Conservation (phyloP, 2,888 invertebrate species). For the Pachydiplax longipennis region DNA sequence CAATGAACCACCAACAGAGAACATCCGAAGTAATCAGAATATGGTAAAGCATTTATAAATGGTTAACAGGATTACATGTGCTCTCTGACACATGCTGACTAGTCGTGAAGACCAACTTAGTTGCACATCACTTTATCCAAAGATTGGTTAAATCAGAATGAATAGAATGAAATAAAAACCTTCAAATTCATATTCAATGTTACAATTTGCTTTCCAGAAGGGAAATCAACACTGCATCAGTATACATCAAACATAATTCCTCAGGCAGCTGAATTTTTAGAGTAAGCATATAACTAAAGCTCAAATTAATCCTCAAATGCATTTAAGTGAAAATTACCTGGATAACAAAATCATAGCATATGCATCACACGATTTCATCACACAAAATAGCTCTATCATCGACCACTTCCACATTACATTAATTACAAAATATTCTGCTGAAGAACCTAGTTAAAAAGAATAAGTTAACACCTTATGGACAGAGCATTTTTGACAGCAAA, state of each 20-base stretch:
- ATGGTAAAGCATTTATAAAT: neutral
- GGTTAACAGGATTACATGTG: neutral
- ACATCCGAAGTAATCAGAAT: neutral
- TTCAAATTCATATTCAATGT: neutral
- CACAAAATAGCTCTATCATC: neutral
- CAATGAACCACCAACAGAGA: conserved; percentile 16
- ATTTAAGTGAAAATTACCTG: neutral
- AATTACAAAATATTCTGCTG: neutral
- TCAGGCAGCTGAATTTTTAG: neutral
- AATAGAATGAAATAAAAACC: neutral
- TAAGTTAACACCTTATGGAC: conserved; percentile 10
- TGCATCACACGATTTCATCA: neutral
- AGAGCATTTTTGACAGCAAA: neutral
- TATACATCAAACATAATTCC: neutral
- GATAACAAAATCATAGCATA: neutral
- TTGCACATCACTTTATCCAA: neutral
- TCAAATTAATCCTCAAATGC: neutral
- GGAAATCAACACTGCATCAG: neutral
- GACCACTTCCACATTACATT: neutral
- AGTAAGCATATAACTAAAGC: neutral
- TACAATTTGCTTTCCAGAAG: neutral
- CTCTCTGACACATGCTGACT: neutral
- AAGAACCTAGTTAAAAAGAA: neutral
- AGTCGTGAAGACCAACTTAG: neutral
- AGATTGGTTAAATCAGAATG: neutral